Evolutionary conservation across 1,140 invertebrate genomes (phyloP), one percentile per base, ranked within the genome.

Genomic region (Hormaphis cornu): DNA sequence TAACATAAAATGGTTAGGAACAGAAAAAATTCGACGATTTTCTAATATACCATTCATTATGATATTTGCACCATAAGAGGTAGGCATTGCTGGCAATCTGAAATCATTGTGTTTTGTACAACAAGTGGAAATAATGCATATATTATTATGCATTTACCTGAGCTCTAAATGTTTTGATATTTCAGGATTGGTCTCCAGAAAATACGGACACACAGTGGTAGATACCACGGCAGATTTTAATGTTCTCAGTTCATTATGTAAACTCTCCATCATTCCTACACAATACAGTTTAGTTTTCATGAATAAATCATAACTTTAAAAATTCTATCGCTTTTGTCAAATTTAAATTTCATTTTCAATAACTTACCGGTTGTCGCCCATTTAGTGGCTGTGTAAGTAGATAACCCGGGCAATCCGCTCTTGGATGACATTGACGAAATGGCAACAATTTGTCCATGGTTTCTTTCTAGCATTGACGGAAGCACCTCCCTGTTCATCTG

Each of bases 381-480:
- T 48, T 72, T 72, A 22, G 52, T 50, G n/a, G 71, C 72, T 12
- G 66, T 42, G 16, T 73, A 73, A n/a, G 70, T 52, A 9, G 69
- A 69, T 26, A 53, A 24, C 42, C 69, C 35, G 9, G 73, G 16
- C 12, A 53, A 35, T 18, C 69, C 59, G 40, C 44, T 40, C 48
- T 69, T 58, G 7, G 59, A 95, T 26, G 95, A 95, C 75, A 95
- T 84, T 53, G 92, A 95, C 0, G 95, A 90, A 69, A 99, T 88
- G 3, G 91, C 95, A 1, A 98, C 93, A 71, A 99, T 88, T 75
- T 99, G 96, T 0, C 96, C 96, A 69, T 86, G 84, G 76, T 93
- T 89, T 18, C 83, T 30, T 48, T 63, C 26, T 8, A 63, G 35
- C 59, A 63, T 63, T 20, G 59, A 63, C 2, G 59, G 42, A 2